A percentile compares a stretch with the other conserved stretches of the same genome.
Evolutionary conservation across 2,888 invertebrate genomes (phyloP).

Genomic region (Stenodera caucasica): DNA sequence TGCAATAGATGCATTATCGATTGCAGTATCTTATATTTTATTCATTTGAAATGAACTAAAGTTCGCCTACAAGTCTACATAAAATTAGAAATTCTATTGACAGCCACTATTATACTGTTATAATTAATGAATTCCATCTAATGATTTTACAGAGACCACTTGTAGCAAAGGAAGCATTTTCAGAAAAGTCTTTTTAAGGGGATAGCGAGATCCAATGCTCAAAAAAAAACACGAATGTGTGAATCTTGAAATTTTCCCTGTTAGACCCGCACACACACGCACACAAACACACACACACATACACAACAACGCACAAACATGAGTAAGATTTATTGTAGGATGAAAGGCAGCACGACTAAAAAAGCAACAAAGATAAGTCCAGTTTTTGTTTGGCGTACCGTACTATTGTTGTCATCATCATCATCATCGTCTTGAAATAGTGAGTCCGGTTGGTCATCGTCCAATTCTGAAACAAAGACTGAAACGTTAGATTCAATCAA

Average conservation of each 20-base stretch:
- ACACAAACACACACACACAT: conserved; percentile 1
- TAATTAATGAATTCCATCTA: background rate
- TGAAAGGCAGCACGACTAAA: conserved; percentile 44
- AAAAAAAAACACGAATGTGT: conserved; percentile 27
- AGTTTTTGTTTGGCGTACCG: conserved; percentile 33
- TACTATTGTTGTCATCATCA: conserved; percentile 40
- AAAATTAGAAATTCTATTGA: background rate
- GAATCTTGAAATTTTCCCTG: conserved; percentile 27
- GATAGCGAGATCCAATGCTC: conserved; percentile 34
- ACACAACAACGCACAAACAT: conserved; percentile 29
- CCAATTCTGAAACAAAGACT: conserved; percentile 40
- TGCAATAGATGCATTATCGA: too few relatives aligned
- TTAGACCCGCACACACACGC: background rate
- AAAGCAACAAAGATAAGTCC: conserved; percentile 37
- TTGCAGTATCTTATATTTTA: too few relatives aligned
- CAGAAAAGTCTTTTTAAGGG: too few relatives aligned
- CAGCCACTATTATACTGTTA: background rate
- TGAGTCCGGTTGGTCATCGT: conserved; percentile 47
- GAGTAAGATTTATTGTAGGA: conserved; percentile 45
- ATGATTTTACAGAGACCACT: conserved; percentile 37
- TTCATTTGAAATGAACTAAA: too few relatives aligned
- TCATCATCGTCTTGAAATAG: conserved; percentile 42
- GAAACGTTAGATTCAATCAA: conserved; percentile 23
- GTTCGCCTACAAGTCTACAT: too few relatives aligned
- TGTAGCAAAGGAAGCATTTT: conserved; percentile 45